Evolutionary conservation across 2,113 vertebrate species (phyloP), one percentile per base, ranked within the genome.

Genomic region (Hemiscyllium ocellatum): DNA sequence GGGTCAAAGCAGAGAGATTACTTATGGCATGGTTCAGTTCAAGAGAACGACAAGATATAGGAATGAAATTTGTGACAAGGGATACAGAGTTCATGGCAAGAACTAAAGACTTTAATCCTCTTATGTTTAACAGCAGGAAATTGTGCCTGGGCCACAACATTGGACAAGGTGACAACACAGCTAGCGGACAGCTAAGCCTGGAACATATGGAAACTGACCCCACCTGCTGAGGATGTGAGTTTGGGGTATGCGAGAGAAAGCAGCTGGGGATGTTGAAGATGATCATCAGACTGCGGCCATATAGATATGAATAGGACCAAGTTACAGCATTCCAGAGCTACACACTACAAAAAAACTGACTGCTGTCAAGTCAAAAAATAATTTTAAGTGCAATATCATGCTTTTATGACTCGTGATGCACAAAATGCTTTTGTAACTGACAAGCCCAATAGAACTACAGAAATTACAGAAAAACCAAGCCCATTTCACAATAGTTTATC

Each of bases 391-490:
- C 10, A 7, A 66, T 93, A 29, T 15, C 61, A 66, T 42, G 89
- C 17, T 94, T 70, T 8, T 96, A n/a, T 90, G 95, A 91, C 72
- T 95, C 19, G 95, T 95, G 96, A 6, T 65, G 69, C 95, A 96
- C 83, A 96, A 96, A 93, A 95, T 56, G 95, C 26, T 96, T 96
- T 95, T 95, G 95, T 94, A 95, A 8, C 12, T 87, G 96, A 96
- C 96, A 68, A 96, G 96, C 96, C 96, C 95, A 96, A 52, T 97
- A 97, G 96, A 97, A 97, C 93, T 95, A 96, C 95, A 50, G 68
- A 96, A 96, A 97, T 94, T 95, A 96, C 95, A 29, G 94, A 96
- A 96, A 96, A 97, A 96, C 96, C 96, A 96, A 96, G 96, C 96
- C 95, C 96, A 95, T 96, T 96, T 96, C 96, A 20, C 78, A 24